A percentile compares a stretch with the other conserved stretches of the same genome.
These are phyloP conservation scores for Cynoglossus semilaevis DNA, from an alignment of 2,113 vertebrate species.

Conservation along the genomic window DNA sequence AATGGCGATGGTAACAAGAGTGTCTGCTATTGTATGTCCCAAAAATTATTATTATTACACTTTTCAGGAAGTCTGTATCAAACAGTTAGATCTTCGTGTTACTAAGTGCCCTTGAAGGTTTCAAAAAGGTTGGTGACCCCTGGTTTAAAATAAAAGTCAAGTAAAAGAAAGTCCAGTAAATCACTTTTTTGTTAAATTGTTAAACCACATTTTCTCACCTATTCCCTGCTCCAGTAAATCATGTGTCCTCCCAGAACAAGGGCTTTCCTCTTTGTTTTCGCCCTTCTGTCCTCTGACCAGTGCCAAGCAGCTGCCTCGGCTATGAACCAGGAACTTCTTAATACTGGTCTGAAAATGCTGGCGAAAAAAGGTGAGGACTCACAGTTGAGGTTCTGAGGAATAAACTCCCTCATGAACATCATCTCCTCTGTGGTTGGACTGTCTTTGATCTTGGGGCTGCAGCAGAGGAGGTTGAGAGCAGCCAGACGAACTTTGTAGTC, in stretches of 20 bases:
- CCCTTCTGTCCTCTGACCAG: conserved; percentile 61
- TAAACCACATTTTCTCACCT: no score
- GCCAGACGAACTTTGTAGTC: conserved; percentile 82
- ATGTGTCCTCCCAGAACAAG: neutral
- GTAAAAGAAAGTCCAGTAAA: no score
- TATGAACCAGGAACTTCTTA: conserved; percentile 78
- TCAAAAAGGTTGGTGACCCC: no score
- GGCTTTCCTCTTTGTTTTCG: conserved; percentile 23
- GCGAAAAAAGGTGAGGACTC: conserved; percentile 85
- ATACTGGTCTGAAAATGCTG: conserved; percentile 82
- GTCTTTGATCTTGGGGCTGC: conserved; percentile 79
- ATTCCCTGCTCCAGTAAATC: conserved; percentile 70
- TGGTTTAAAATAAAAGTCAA: no score
- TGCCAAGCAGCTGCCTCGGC: conserved; percentile 83
- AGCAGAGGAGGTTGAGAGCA: conserved; percentile 79
- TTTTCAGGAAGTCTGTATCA: no score
- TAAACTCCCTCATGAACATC: conserved; percentile 71
- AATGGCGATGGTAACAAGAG: no score
- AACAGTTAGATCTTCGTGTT: no score
- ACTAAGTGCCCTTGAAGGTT: no score
- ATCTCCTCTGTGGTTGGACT: conserved; percentile 70
- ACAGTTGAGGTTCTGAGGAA: conserved; percentile 84
- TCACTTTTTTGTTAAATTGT: no score
- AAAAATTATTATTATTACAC: no score
- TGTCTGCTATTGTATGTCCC: no score